phyloP scores from a whole-genome alignment of 2,888 invertebrate species.

The Melipona beecheii region DNA sequence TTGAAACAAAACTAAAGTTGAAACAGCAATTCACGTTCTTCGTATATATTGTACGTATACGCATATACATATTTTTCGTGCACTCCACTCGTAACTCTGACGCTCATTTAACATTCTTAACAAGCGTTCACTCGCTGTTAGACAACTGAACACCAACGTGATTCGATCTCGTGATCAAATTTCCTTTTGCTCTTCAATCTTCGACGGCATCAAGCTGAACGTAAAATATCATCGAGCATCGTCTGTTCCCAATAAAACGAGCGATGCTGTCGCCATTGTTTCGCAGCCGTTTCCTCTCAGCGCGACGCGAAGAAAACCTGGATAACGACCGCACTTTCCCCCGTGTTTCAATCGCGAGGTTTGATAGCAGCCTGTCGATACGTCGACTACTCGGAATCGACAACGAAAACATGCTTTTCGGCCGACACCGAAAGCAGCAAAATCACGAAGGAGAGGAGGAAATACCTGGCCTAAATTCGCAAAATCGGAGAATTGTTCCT shows the following conservation, averaged over 20 bases:
- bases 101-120: too few species aligned
- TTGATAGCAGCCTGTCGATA: conserved; percentile 33
- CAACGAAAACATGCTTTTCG: conserved; percentile 33
- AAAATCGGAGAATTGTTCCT: not conserved
- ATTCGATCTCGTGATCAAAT: too few species aligned
- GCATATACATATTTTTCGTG: too few species aligned
- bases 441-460: not conserved
- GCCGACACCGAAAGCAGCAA: conserved; percentile 1
- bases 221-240: not conserved
- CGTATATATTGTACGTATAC: too few species aligned
- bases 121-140: too few species aligned
- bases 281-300: not conserved
- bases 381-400: conserved; percentile 5
- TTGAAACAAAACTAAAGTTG: too few species aligned
- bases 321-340: not conserved
- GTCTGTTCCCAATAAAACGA: not conserved
- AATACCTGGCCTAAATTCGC: conserved; percentile 13
- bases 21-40: too few species aligned
- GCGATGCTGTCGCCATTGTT: conserved; percentile 6
- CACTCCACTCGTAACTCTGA: too few species aligned
- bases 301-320: conserved; percentile 3
- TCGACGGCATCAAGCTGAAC: not conserved
- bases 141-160: too few species aligned
- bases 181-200: not conserved
- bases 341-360: conserved; percentile 2